Base-by-base conservation (phyloP, 2,797 vertebrate genomes). In the Philypnodon macrostomus region DNA sequence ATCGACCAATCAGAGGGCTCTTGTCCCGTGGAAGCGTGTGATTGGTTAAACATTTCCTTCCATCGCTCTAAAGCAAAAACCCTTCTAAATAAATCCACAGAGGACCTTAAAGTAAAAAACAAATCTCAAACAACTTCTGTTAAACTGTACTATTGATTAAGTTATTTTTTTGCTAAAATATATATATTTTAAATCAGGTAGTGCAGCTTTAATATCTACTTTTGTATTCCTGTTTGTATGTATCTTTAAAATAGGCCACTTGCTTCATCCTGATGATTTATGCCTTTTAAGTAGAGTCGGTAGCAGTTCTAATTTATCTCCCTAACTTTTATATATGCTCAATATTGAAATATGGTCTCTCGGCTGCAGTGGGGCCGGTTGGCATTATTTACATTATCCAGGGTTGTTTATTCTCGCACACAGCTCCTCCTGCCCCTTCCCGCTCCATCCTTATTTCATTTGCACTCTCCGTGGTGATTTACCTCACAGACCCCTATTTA, bases 401-500 rank as follows among this genome's bases (percentile, higher is more conserved):
- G 49, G 71, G 58, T 61, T 77, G 70, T 85, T 85, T 83, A 82
- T 80, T 67, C 59, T 46, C 33, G 56, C 47, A 47, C 50, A 47
- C 36, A 42, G 58, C 61, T 65, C 57, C 66, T 42, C 37, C 57
- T 47, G 42, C 46, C 47, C 39, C 27, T 42, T 26, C 46, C 64
- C 70, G 55, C 65, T 53, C 69, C 55, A 57, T 77, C 58, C 69
- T 85, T 63, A 77, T 83, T 85, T 79, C 50, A 83, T 85, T 81
- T 80, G 51, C 80, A 79, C 58, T 67, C 67, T 71, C 72, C 13
- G 0, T 55, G 51, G 65, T 85, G 83, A 87, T 87, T 86, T 86
- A 87, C 80, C 83, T 80, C 63, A 42, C 53, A 81, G 69, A 76
- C 73, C 73, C 80, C 85, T 84, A 86, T 85, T 88, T 87, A 86